Base-by-base conservation (phyloP, 2,888 invertebrate genomes). In the Polydrusus pterygomalis region DNA sequence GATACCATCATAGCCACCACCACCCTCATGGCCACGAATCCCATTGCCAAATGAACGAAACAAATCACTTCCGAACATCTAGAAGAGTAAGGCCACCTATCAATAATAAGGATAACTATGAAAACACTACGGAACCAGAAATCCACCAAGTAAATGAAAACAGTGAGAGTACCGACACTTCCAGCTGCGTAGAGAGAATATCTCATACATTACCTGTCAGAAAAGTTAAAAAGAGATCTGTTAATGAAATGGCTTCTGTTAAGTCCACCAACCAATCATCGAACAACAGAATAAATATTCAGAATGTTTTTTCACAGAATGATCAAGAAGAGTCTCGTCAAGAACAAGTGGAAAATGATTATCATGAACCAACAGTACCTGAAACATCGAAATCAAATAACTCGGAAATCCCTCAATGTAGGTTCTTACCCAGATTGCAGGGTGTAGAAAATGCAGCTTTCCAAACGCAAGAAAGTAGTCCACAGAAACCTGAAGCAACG, bases 391-490 rank as follows among this genome's bases (percentile, higher is more conserved):
- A 73, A 58, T 34, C 70, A 38, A 79, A 51, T 79, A 69, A 65
- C 43, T 70, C 80, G 74, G 81, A 84, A 74, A 81, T 82, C 63
- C 85, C 83, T 47, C 84, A 84, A 49, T 86, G 87, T 76, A 80
- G 87, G 65, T 86, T 85, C 80, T 75, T 87, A 58, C 90, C 88
- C 20, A 89, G 89, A 82, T 88, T 93, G 74, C 92, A 91, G 82
- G 95, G 94, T 0, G 93, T 95, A 20, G 94, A 95, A 83, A 95
- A 95, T 81, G 89, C 91, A 0, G 95, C 92, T 0, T 95, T 95
- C 83, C 94, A 94, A 84, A 93, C 92, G 78, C 93, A 93, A 82
- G 93, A 93, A 80, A 83, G 88, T 0, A 88, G 90, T 84, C 90
- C 90, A 54, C 84, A 85, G 15, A 90, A 89, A 77, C 83, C 87